Evolutionary conservation across 2,888 invertebrate species (phyloP), one percentile per base, ranked within the genome.

Genomic region (Zele albiditarsus): DNA sequence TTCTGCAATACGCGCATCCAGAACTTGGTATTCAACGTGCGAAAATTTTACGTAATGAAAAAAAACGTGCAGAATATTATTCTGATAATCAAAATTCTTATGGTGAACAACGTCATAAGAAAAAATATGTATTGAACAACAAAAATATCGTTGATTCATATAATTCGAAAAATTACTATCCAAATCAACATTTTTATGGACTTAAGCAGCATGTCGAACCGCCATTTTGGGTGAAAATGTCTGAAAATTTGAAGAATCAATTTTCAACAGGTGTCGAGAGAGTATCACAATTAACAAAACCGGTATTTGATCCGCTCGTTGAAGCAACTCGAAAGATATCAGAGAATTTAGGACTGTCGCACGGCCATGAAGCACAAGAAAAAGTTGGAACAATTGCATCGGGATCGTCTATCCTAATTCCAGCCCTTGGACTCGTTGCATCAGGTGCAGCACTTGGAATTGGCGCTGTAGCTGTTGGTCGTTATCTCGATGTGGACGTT

Each of bases 371-470:
- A 12, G 90, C 91, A 0, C 92, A 92, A 82, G 93, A 94, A 77
- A 94, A 94, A 87, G 91, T 94, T 10, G 94, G 94, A 1, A 91
- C 91, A 10, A 90, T 91, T 1, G 89, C 90, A 2, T 92, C 93
- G 0, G 91, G 92, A 0, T 92, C 93, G 0, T 94, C 94, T 0
- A 92, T 95, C 85, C 89, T 95, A 1, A 87, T 89, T 38, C 95
- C 95, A 23, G 95, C 95, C 0, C 89, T 95, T 27, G 94, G 95
- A 3, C 89, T 95, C 6, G 93, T 96, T 83, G 95, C 95, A 12
- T 95, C 95, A n/a, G 95, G 95, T 16, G 95, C 95, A 0, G 95
- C 95, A 1, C 88, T 95, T 28, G 95, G 95, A 0, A 91, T 95
- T n/a, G 95, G 95, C 5, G 95, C 95, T 0, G 94, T 95, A 0